Evolutionary conservation across 1,140 invertebrate genomes (phyloP).

Genomic region (Tetragonula clypearis): DNA sequence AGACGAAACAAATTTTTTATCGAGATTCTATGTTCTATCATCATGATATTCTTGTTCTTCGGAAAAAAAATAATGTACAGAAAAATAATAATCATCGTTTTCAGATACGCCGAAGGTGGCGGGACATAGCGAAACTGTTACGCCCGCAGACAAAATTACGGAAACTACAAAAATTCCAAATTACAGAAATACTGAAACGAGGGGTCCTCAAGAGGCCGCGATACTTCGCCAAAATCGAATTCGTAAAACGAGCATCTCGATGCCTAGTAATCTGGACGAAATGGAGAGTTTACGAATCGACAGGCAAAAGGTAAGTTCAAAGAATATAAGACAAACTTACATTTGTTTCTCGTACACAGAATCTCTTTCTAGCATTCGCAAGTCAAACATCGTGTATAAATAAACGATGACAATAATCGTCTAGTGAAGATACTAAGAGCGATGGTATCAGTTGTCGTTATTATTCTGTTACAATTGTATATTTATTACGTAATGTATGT

Average conservation of each 20-base stretch:
- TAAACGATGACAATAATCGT: constrained; percentile 11
- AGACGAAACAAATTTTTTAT: no score
- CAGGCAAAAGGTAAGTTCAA: constrained; percentile 70
- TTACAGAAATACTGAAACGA: constrained; percentile 3
- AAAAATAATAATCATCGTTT: not conserved
- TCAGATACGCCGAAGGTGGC: not conserved
- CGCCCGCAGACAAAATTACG: not conserved
- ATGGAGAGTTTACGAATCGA: constrained; percentile 75
- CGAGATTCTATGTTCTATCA: not conserved
- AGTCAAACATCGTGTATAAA: constrained; percentile 11
- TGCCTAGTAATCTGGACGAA: constrained; percentile 75
- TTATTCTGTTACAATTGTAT: not conserved
- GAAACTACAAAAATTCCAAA: not conserved
- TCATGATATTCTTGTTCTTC: not conserved
- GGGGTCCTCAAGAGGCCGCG: not conserved
- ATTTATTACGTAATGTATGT: not conserved
- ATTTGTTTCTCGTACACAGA: not conserved
- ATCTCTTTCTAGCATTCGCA: not conserved
- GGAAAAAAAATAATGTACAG: not conserved
- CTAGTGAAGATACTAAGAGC: not conserved
- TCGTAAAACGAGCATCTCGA: constrained; percentile 71
- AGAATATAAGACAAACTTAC: not conserved
- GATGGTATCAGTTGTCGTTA: not conserved
- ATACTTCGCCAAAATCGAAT: not conserved
- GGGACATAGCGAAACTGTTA: not conserved